Percentiles rank a stretch among this genome's conserved stretches.
These are phyloP conservation scores for Therioaphis trifolii DNA, from an alignment of 2,888 invertebrate species.

Conservation along the genomic window DNA sequence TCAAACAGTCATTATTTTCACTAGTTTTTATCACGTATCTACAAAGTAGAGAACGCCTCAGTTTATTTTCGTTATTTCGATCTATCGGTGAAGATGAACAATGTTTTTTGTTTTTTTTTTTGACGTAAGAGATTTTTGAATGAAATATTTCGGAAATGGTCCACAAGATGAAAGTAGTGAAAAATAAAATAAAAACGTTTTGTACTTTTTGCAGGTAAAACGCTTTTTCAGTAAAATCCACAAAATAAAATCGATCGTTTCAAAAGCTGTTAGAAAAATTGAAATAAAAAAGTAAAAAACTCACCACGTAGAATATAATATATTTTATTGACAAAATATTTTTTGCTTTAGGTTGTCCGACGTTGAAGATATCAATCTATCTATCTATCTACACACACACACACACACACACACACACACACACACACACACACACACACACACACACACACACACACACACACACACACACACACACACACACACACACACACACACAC, in stretches of 20 bases:
- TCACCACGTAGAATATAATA: not conserved
- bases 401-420: too few species aligned
- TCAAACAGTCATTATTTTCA: not conserved
- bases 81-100: not conserved
- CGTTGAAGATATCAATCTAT: too few species aligned
- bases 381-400: too few species aligned
- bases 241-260: not conserved
- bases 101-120: not conserved
- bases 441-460: too few species aligned
- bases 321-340: not conserved
- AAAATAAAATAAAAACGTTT: not conserved
- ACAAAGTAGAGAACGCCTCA: not conserved
- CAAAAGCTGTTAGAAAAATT: not conserved
- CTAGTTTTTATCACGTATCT: not conserved
- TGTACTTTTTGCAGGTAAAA: not conserved
- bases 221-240: not conserved
- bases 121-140: not conserved
- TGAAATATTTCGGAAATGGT: constrained; percentile 3
- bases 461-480: too few species aligned
- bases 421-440: too few species aligned
- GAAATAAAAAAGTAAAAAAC: not conserved
- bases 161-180: not conserved
- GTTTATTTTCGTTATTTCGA: not conserved
- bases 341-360: not conserved
- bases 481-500: too few species aligned